A percentile compares a stretch with the other conserved stretches of the same genome.
Evolutionary conservation across 1,140 invertebrate genomes (phyloP).

Genomic region (Octopus sinensis): DNA sequence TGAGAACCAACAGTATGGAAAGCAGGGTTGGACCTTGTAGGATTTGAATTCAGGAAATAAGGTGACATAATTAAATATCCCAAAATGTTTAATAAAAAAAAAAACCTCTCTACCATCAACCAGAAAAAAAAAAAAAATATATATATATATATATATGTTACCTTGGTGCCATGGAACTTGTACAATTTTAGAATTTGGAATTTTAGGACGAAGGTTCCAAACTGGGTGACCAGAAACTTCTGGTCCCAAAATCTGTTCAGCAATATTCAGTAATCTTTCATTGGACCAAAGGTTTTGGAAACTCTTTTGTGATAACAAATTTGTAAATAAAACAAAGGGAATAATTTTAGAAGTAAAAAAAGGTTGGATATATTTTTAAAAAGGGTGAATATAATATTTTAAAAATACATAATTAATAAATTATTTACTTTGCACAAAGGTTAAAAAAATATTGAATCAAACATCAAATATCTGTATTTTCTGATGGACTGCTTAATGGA

Average conservation of each 20-base stretch:
- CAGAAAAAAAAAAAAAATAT: no score
- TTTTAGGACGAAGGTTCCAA: slow-evolving; percentile 52
- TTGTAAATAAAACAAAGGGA: not conserved
- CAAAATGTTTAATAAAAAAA: no score
- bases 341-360: not conserved
- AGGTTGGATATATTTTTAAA: not conserved
- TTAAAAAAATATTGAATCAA: no score
- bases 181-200: slow-evolving; percentile 40
- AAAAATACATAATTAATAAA: no score
- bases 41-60: no score
- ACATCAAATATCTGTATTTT: no score
- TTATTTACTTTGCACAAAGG: no score
- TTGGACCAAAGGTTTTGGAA: slow-evolving; percentile 50
- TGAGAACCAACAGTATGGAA: no score
- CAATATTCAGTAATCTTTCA: slow-evolving; percentile 46
- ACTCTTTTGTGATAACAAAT: slow-evolving; percentile 3
- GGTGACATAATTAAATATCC: no score
- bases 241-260: slow-evolving; percentile 52
- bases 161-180: slow-evolving; percentile 52
- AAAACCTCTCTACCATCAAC: no score
- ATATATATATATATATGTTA: slow-evolving; percentile 10
- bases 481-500: no score
- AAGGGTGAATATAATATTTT: slow-evolving; percentile 22
- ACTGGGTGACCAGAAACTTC: slow-evolving; percentile 51
- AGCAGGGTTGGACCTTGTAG: no score